phyloP scores from a whole-genome alignment of 2,888 invertebrate genomes.

The Pachymerium ferrugineum region DNA sequence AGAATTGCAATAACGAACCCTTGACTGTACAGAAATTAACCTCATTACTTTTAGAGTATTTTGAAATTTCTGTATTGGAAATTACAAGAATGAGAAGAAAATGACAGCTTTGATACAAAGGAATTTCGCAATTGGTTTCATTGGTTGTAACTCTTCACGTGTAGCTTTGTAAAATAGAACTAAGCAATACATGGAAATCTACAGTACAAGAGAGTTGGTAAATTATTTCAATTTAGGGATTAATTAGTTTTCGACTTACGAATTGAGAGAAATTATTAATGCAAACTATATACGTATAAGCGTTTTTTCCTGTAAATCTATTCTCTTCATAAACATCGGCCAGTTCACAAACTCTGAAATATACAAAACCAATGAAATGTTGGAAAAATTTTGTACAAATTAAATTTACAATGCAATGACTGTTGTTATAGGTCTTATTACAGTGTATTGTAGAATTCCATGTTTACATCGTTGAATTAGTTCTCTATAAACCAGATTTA shows the following conservation, averaged over 20 bases:
- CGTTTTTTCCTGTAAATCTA: constrained; percentile 73
- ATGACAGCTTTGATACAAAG: constrained; percentile 95
- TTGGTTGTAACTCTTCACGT: constrained; percentile 75
- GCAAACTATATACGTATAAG: constrained; percentile 83
- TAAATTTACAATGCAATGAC: constrained; percentile 75
- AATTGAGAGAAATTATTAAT: constrained; percentile 89
- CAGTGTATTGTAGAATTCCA: constrained; percentile 91
- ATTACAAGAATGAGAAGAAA: constrained; percentile 95
- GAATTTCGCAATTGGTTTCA: constrained; percentile 92
- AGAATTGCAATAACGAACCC: constrained; percentile 80
- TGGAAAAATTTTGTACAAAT: background rate
- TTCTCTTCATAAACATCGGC: constrained; percentile 85
- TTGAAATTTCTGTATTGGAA: constrained; percentile 41
- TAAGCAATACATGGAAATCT: constrained; percentile 85
- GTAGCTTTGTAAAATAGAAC: constrained; percentile 90
- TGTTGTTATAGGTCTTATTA: constrained; percentile 83
- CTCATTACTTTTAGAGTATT: background rate
- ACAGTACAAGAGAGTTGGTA: constrained; percentile 36
- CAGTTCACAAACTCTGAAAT: constrained; percentile 73
- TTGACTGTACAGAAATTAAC: constrained; percentile 61
- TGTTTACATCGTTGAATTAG: constrained; percentile 93
- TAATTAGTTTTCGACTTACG: constrained; percentile 49
- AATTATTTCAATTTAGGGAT: background rate
- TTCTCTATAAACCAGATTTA: background rate
- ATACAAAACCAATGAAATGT: background rate